Conservation (phyloP, 2,888 invertebrate species). For the Rhamnusium bicolor region DNA sequence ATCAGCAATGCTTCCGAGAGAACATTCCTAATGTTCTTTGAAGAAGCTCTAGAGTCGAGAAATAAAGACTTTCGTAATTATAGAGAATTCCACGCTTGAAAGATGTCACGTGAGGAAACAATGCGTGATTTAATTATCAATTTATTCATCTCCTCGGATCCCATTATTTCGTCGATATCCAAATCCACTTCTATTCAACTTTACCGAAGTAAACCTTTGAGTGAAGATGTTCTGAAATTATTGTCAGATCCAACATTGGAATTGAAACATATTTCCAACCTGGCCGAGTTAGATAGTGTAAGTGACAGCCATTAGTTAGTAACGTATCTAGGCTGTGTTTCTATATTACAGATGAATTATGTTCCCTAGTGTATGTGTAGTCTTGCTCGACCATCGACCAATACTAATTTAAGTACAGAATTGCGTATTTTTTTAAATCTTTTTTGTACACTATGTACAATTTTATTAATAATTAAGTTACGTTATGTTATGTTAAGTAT, state of each 20-base stretch:
- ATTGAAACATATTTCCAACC: no score
- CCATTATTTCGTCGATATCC: slow-evolving; percentile 15
- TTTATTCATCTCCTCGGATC: slow-evolving; percentile 38
- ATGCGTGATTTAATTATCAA: no score
- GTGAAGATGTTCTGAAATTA: slow-evolving; percentile 10
- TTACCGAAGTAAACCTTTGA: background rate
- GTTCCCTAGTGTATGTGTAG: background rate
- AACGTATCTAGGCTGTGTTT: no score
- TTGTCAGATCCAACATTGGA: background rate
- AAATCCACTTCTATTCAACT: background rate
- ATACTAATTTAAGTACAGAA: no score
- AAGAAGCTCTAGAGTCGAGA: slow-evolving; percentile 46
- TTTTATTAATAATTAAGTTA: slow-evolving; percentile 1
- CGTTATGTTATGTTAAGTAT: no score
- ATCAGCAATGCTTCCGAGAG: slow-evolving; percentile 43
- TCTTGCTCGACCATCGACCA: background rate
- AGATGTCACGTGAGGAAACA: no score
- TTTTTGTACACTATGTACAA: background rate
- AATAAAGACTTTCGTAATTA: slow-evolving; percentile 39
- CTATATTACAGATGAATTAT: background rate
- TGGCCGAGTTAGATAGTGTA: no score
- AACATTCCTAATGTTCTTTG: slow-evolving; percentile 46
- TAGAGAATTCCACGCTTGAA: slow-evolving; percentile 21
- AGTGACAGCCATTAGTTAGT: no score
- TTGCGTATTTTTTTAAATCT: background rate